Base-by-base conservation (phyloP, 2,888 invertebrate genomes). In the Melanophora roralis region DNA sequence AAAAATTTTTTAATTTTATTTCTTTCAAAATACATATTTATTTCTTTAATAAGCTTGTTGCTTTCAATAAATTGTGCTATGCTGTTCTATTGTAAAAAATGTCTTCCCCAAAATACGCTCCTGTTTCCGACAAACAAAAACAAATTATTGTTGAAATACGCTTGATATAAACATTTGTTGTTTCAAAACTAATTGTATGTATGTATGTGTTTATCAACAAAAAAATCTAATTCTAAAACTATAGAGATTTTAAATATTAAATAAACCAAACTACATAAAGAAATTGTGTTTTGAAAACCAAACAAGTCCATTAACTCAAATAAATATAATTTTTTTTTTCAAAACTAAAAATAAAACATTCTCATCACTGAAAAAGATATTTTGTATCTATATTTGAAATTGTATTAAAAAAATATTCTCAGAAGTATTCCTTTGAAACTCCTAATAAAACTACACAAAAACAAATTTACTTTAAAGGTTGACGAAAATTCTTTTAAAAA, bases 191-290 rank as follows among this genome's bases (percentile, higher is more conserved):
- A 27, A 27, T 5, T 27, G 6, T 5, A 27, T 27, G 6, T 5
- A 27, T 27, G 6, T 5, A 27, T 27, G 6, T 6, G 6, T 6
- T 27, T 27, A 5, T 27, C 3, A 27, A 38, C 11, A 40, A 40
- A n/a, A 62, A 68, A 40, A 43, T 14, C 11, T 23, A 40, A 60
- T 60, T n/a, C 16, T 34, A 74, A 74, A 53, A 27, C 60, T 51
- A n/a, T 60, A 43, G 53, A 45, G 60, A 67, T 53, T 68, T 67
- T 53, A 43, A 27, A 53, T 68, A 60, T 53, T 60, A 23, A 67
- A 40, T 21, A 34, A 59, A 27, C 27, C 11, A 59, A 40, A 47
- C 16, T 8, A 65, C 3, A 16, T 12, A 36, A 23, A 43, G 6
- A 14, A 34, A 36, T n/a, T n/a, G n/a, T 27, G 11, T 36, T 8